Evolutionary conservation across 2,113 vertebrate species (phyloP).

Genomic region (Panurus biarmicus): DNA sequence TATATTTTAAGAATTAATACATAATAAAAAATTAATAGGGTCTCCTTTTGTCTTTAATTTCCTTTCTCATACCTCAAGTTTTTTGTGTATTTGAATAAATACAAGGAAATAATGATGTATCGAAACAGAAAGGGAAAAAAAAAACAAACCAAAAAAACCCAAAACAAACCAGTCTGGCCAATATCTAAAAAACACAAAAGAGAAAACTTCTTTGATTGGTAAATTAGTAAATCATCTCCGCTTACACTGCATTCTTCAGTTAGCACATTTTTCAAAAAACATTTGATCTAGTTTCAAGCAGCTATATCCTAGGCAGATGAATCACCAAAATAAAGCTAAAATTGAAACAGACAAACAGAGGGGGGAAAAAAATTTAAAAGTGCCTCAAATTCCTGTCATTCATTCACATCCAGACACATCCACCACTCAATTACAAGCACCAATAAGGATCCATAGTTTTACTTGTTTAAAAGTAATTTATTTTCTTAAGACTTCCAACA

Average conservation of each 20-base stretch:
- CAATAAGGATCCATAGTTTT: fast-evolving
- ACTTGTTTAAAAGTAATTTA: neutral
- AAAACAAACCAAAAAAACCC: too few species aligned
- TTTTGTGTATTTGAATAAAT: neutral
- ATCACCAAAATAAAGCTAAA: neutral
- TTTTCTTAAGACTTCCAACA: neutral
- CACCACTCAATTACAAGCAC: neutral
- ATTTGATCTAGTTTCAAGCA: neutral
- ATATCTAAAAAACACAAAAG: neutral
- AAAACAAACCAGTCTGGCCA: neutral
- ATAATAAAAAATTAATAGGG: neutral
- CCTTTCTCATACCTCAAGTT: neutral
- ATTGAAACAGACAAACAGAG: neutral
- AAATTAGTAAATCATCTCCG: neutral
- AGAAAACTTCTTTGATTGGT: fast-evolving
- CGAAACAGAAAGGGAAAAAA: neutral
- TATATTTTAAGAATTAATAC: neutral
- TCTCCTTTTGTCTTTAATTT: neutral
- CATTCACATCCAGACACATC: neutral
- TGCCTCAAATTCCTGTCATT: neutral
- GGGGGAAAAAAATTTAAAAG: neutral
- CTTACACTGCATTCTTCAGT: neutral
- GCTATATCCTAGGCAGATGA: neutral
- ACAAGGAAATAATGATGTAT: neutral
- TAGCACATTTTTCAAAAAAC: neutral